Evolutionary conservation across 1,140 invertebrate species (phyloP).

Genomic region (Drosophila kikkawai): DNA sequence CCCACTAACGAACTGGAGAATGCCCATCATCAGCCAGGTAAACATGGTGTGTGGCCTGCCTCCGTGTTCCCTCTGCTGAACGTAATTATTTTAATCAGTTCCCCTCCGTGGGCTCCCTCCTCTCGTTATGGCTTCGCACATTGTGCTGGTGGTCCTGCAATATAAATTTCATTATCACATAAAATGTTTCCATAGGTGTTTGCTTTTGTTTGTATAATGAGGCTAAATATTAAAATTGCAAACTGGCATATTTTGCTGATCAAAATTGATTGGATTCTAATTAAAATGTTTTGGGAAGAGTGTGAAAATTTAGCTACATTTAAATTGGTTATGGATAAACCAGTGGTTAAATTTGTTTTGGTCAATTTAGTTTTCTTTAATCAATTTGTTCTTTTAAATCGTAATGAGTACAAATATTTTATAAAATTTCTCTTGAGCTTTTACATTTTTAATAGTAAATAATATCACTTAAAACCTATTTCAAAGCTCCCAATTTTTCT

Average conservation of each 20-base stretch:
- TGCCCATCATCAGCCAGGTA: constrained; percentile 53
- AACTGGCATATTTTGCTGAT: constrained; percentile 1
- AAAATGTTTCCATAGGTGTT: constrained; percentile 13
- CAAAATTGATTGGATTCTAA: constrained; percentile 17
- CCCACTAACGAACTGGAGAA: constrained; percentile 44
- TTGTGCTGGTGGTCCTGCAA: constrained; percentile 33
- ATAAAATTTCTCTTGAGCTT: neutral
- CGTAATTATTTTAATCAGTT: constrained; percentile 45
- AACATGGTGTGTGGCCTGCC: constrained; percentile 17
- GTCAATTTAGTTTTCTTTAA: constrained; percentile 3
- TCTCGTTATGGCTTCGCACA: constrained; percentile 22
- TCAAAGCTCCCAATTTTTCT: neutral
- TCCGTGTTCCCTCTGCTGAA: neutral
- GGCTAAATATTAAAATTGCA: constrained; percentile 20
- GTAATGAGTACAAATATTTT: no score
- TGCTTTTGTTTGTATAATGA: constrained; percentile 24
- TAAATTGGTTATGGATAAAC: neutral
- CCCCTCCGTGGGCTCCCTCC: neutral
- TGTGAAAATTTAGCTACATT: neutral
- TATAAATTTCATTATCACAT: constrained; percentile 42
- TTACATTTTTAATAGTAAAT: neutral
- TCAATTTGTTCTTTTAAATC: neutral
- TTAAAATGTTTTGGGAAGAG: constrained; percentile 21
- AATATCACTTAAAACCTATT: neutral
- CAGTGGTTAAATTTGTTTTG: constrained; percentile 2